Percentiles rank a stretch among this genome's conserved stretches.
phyloP scores from a whole-genome alignment of 1,140 invertebrate species.

The Caenorhabditis remanei region DNA sequence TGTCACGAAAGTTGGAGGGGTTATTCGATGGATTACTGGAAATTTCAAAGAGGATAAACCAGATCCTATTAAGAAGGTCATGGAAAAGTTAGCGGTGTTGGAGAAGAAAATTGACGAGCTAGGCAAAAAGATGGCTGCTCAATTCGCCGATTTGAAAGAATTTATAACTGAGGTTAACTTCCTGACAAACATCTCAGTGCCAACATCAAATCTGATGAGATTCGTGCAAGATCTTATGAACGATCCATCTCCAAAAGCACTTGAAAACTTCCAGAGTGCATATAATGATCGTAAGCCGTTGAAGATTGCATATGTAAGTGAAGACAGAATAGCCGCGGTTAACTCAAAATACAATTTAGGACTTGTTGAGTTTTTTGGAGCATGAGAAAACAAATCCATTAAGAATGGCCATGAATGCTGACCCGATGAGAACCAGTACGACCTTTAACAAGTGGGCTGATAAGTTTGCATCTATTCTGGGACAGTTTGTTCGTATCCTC shows the following conservation, averaged over 20 bases:
- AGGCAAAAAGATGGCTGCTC: too few species aligned
- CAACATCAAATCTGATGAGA: not conserved
- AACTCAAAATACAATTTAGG: too few species aligned
- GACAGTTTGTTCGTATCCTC: not conserved
- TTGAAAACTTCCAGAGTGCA: not conserved
- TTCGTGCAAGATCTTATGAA: not conserved
- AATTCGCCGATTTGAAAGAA: not conserved
- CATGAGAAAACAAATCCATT: not conserved
- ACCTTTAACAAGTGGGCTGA: not conserved
- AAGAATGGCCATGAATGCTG: not conserved
- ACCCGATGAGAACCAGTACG: not conserved
- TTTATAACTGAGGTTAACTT: not conserved
- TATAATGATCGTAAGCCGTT: not conserved
- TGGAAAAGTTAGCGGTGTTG: too few species aligned
- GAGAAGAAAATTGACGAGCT: too few species aligned
- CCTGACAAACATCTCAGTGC: not conserved
- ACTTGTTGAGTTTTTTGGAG: not conserved
- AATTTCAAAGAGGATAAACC: too few species aligned
- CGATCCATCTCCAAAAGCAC: not conserved
- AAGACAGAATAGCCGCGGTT: not conserved
- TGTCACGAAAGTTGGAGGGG: too few species aligned
- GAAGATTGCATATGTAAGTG: not conserved
- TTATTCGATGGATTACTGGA: too few species aligned
- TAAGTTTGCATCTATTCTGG: not conserved
- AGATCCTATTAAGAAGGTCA: too few species aligned